A percentile compares a stretch with the other conserved stretches of the same genome.
These are phyloP conservation scores for Lepidochrysops patricia DNA, from an alignment of 2,888 invertebrate genomes.

Conservation along the genomic window DNA sequence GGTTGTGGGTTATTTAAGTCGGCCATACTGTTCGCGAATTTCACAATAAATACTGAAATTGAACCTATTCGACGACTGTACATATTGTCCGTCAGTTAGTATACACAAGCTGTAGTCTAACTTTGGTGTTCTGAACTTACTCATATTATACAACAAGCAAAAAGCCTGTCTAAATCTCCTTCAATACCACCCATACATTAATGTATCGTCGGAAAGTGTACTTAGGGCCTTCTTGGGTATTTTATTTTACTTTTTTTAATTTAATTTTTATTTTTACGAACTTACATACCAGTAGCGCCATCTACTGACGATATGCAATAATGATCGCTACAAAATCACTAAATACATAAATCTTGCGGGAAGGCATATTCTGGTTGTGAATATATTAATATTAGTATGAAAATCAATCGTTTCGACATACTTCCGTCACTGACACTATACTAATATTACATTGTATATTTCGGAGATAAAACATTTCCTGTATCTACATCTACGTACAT, in stretches of 20 bases:
- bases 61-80: not conserved
- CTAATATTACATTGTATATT: not conserved
- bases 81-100: not conserved
- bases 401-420: not conserved
- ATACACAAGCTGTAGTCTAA: not conserved
- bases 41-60: not conserved
- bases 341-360: not conserved
- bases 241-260: not conserved
- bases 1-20: not conserved
- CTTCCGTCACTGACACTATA: not conserved
- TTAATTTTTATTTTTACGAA: not conserved
- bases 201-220: too few species aligned
- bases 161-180: not conserved
- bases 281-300: not conserved
- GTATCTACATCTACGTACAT: not conserved
- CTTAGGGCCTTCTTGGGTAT: not conserved
- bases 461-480: not conserved
- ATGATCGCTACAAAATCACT: not conserved
- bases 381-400: not conserved
- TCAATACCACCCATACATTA: too few species aligned
- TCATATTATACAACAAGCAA: not conserved
- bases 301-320: not conserved
- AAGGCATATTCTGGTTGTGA: slow-evolving; percentile 10
- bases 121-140: slow-evolving; percentile 10
- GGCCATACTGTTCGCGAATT: slow-evolving; percentile 3